These are phyloP conservation scores for Mormyrops boulengeri DNA, from an alignment of 2,797 vertebrate genomes.

Conservation along the genomic window DNA sequence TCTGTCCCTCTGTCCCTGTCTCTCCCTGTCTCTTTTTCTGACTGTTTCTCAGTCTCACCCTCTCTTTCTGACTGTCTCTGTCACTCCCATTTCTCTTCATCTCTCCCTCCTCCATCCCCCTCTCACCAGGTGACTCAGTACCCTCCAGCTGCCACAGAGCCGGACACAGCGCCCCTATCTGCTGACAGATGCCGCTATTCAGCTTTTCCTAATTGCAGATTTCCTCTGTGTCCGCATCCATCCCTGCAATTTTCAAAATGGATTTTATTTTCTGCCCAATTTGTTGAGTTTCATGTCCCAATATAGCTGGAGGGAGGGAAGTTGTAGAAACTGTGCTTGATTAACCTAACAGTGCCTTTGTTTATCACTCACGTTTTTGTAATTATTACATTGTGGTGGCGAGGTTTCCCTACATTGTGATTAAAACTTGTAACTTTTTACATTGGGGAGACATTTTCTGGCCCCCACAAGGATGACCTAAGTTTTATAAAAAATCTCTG, in stretches of 20 bases:
- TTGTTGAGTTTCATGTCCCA: neutral
- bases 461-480: neutral
- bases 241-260: constrained; percentile 25
- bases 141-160: neutral
- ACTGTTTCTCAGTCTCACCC: neutral
- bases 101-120: neutral
- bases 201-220: constrained; percentile 3
- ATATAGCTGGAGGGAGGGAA: neutral
- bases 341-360: neutral
- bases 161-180: neutral
- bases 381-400: neutral
- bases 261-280: constrained; percentile 8
- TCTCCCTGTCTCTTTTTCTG: neutral
- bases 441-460: neutral
- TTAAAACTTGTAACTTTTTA: neutral
- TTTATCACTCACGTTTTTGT: neutral
- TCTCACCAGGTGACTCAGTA: neutral
- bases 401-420: neutral
- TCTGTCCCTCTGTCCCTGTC: neutral
- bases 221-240: constrained; percentile 12
- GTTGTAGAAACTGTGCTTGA: neutral
- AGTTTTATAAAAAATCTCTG: neutral
- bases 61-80: neutral
- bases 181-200: neutral
- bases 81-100: neutral